Conservation (phyloP, 2,888 invertebrate genomes). For the Megalurothrips usitatus region DNA sequence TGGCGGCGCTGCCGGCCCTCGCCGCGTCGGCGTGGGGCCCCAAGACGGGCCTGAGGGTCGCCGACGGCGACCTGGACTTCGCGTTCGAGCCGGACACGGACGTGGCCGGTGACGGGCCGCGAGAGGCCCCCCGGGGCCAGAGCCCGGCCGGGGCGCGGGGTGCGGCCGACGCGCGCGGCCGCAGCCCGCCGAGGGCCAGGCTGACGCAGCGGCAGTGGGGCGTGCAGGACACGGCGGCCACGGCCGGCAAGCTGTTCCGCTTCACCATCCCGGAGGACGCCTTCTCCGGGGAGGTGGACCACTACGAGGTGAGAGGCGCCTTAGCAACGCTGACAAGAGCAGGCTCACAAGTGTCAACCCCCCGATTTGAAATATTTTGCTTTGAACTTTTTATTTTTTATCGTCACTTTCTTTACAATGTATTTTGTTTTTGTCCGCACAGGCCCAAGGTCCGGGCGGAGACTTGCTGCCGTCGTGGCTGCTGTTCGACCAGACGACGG, state of each 20-base stretch:
- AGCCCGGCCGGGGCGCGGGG: conserved; percentile 42
- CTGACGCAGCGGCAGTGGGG: conserved; percentile 47
- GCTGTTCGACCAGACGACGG: conserved; percentile 63
- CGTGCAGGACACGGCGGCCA: conserved; percentile 61
- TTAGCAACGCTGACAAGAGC: no score
- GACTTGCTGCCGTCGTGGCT: conserved; percentile 61
- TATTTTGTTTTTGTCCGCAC: conserved; percentile 34
- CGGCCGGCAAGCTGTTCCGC: conserved; percentile 67
- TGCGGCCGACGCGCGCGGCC: conserved; percentile 42
- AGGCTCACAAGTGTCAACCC: no score
- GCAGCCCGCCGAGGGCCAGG: conserved; percentile 34
- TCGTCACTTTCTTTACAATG: no score
- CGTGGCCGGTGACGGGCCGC: background rate
- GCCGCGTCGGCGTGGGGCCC: background rate
- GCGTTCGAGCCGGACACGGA: conserved; percentile 13
- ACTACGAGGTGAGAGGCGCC: conserved; percentile 64
- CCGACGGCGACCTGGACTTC: conserved; percentile 19
- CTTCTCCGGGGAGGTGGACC: conserved; percentile 61
- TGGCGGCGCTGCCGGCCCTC: background rate
- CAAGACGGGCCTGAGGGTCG: background rate
- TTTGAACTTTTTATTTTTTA: no score
- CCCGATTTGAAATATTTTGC: no score
- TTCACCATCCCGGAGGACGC: conserved; percentile 67
- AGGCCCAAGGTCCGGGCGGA: conserved; percentile 48
- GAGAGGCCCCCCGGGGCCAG: background rate